Percentiles rank a stretch among this genome's conserved stretches.
These are phyloP conservation scores for Todiramphus saurophagus DNA, from an alignment of 2,113 vertebrate species.

Conservation along the genomic window DNA sequence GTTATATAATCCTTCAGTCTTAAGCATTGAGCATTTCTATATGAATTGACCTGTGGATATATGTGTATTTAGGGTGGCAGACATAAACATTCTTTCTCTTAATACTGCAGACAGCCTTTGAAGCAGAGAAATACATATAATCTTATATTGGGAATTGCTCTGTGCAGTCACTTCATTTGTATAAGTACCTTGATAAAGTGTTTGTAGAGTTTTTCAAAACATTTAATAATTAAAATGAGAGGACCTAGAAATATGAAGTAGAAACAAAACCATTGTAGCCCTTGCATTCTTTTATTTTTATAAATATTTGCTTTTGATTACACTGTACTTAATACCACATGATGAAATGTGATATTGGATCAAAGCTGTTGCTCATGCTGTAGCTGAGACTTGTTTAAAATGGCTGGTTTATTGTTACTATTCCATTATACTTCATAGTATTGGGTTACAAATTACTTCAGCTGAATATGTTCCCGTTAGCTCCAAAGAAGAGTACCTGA, in stretches of 20 bases:
- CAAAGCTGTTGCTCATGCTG: slow-evolving; percentile 42
- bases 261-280: slow-evolving; percentile 8
- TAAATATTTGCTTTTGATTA: slow-evolving; percentile 73
- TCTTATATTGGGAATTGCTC: slow-evolving; percentile 10
- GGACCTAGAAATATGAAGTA: slow-evolving; percentile 54
- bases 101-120: neutral
- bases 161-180: slow-evolving; percentile 32
- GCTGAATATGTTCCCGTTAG: neutral
- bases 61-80: neutral
- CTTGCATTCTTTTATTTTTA: slow-evolving; percentile 61
- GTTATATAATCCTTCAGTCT: neutral
- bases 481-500: neutral
- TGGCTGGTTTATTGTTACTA: neutral
- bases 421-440: neutral
- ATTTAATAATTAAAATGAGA: slow-evolving; percentile 56
- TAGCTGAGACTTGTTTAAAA: slow-evolving; percentile 39
- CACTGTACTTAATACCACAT: slow-evolving; percentile 52
- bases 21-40: neutral
- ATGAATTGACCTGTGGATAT: neutral
- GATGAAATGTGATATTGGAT: slow-evolving; percentile 47
- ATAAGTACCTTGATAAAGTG: slow-evolving; percentile 46
- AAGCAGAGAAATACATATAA: neutral
- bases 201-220: slow-evolving; percentile 67
- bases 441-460: neutral
- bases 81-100: neutral